These are phyloP conservation scores for Monochamus alternatus DNA, from an alignment of 2,888 invertebrate genomes.

Conservation along the genomic window DNA sequence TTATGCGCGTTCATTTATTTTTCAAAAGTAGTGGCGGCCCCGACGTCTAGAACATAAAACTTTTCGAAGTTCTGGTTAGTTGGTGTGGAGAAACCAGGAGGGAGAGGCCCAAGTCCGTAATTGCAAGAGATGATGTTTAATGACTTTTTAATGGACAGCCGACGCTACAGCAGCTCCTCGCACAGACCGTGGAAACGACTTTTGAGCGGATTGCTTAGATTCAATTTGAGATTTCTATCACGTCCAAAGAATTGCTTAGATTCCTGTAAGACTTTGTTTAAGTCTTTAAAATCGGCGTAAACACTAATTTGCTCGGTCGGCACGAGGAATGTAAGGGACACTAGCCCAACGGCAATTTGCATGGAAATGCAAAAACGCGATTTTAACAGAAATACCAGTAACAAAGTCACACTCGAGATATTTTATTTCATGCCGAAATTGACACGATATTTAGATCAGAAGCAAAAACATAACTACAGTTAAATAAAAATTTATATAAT, in stretches of 20 bases:
- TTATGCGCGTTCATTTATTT: conserved; percentile 33
- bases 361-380: no score
- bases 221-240: conserved; percentile 44
- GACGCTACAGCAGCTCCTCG: conserved; percentile 39
- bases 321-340: not conserved
- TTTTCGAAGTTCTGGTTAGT: conserved; percentile 29
- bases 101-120: conserved; percentile 71
- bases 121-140: conserved; percentile 80
- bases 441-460: no score
- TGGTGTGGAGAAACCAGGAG: conserved; percentile 28
- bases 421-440: no score
- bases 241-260: conserved; percentile 37
- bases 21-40: conserved; percentile 23
- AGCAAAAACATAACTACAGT: no score
- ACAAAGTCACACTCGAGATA: no score
- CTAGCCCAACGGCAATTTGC: not conserved
- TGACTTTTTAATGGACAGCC: conserved; percentile 79
- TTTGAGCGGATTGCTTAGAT: conserved; percentile 57
- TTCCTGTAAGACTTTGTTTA: conserved; percentile 25
- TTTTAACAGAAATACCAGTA: no score
- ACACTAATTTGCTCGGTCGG: conserved; percentile 3
- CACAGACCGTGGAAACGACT: conserved; percentile 52
- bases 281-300: conserved; percentile 23
- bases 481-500: no score
- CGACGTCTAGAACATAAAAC: conserved; percentile 18